Base-by-base conservation (phyloP, 92 coral and sea anemone species). In the Ricordea florida region DNA sequence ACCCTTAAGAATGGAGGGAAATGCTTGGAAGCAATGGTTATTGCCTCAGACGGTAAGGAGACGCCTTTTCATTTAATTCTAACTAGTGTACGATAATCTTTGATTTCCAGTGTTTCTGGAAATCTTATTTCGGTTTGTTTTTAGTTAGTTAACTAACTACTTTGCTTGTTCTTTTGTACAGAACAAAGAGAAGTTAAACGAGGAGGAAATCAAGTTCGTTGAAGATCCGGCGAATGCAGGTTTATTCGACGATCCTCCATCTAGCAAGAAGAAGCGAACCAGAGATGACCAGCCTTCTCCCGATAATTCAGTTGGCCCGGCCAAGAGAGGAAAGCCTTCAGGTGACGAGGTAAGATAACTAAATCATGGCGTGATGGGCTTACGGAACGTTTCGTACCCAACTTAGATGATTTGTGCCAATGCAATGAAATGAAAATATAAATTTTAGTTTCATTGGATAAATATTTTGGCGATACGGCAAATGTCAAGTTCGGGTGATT, bases 41-140 rank as follows among this genome's bases (percentile, higher is more conserved):
- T 72, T 15, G 69, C 79, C 17, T 36, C 53, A 57, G 69, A 57
- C 16, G 79, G 79, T 72, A 56, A 55, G 66, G 23, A 14, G n/a
- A n/a, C n/a, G n/a, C n/a, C n/a, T n/a, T n/a, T n/a, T n/a, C n/a
- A n/a, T n/a, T n/a, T n/a, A n/a, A n/a, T n/a, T n/a, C n/a, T n/a
- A n/a, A n/a, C n/a, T n/a, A n/a, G n/a, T n/a, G n/a, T n/a, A n/a
- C n/a, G n/a, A n/a, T 52, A 15, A 52, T 20, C 8, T 8, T 52
- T 26, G 10, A 24, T 52, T 21, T 26, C 0, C 15, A 2, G 25
- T 52, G 60, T 52, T 52, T 18, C 14, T 10, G 60, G 29, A 27
- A 26, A 25, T 52, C n/a, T n/a, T n/a, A n/a, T n/a, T n/a, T n/a
- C n/a, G n/a, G n/a, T 52, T 24, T 52, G 3, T 9, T 52, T 22